Conservation (phyloP, 2,888 invertebrate genomes). For the Periphyllus acericola region DNA sequence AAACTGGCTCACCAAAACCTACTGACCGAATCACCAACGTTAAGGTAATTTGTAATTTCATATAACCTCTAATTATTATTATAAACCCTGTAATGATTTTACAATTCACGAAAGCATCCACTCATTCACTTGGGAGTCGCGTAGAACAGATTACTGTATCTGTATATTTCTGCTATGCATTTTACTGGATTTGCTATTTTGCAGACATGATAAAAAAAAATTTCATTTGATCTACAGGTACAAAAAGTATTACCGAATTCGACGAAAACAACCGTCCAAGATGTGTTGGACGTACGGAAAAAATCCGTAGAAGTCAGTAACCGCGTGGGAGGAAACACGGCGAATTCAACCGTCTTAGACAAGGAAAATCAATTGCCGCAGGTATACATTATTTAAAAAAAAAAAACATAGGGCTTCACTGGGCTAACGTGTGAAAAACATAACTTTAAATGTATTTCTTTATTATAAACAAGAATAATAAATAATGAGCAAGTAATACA, state of each 20-base stretch:
- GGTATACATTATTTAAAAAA: conserved; percentile 2
- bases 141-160: background rate
- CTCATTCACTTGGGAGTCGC: background rate
- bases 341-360: conserved; percentile 23
- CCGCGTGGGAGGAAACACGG: conserved; percentile 24
- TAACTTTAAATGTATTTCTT: background rate
- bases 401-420: too few species aligned
- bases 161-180: background rate
- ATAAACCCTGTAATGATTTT: background rate
- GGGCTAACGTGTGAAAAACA: background rate
- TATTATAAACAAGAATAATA: background rate
- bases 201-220: background rate
- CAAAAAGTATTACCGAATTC: conserved; percentile 25
- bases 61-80: conserved; percentile 41
- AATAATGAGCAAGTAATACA: background rate
- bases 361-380: conserved; percentile 49
- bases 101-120: background rate
- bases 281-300: conserved; percentile 56
- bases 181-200: background rate
- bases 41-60: conserved; percentile 44
- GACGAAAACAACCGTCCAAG: conserved; percentile 40
- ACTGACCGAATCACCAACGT: conserved; percentile 44
- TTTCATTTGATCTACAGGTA: conserved; percentile 1
- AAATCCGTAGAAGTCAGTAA: conserved; percentile 20
- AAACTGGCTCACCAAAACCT: conserved; percentile 36